Evolutionary conservation across 2,113 vertebrate genomes (phyloP).

Genomic region (Chloropsis cyanopogon): DNA sequence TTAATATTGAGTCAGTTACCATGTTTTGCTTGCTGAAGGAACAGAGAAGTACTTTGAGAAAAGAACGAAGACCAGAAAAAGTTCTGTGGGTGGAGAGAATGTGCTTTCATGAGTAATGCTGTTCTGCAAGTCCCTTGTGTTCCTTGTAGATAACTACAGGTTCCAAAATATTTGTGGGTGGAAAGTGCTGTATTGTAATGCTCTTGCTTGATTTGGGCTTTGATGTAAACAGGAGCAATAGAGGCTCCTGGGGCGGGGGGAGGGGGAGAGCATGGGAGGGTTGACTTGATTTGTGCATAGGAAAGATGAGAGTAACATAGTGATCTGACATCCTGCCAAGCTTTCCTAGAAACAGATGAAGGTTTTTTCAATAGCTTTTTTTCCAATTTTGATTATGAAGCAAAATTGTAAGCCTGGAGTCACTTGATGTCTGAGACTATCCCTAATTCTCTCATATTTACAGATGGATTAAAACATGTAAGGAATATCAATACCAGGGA

Average conservation of each 20-base stretch:
- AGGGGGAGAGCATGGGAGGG: neutral
- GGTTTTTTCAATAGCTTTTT: neutral
- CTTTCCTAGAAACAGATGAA: neutral
- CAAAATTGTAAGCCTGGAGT: neutral
- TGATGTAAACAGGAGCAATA: neutral
- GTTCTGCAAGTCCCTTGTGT: neutral
- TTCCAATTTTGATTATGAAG: neutral
- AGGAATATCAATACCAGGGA: neutral
- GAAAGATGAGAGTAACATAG: neutral
- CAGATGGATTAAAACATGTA: neutral
- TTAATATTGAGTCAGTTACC: neutral
- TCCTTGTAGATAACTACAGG: neutral
- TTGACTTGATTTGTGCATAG: neutral
- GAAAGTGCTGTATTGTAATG: neutral
- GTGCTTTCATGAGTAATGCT: neutral
- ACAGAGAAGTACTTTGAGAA: neutral
- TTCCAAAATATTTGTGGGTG: neutral
- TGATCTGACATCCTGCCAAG: neutral
- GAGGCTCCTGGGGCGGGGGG: neutral
- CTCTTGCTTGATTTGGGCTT: neutral
- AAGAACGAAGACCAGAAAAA: neutral
- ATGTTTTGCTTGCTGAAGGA: neutral
- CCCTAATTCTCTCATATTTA: neutral
- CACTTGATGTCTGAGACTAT: neutral
- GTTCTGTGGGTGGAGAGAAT: neutral